These are phyloP conservation scores for Eristalis pertinax DNA, from an alignment of 2,888 invertebrate genomes.

Conservation along the genomic window DNA sequence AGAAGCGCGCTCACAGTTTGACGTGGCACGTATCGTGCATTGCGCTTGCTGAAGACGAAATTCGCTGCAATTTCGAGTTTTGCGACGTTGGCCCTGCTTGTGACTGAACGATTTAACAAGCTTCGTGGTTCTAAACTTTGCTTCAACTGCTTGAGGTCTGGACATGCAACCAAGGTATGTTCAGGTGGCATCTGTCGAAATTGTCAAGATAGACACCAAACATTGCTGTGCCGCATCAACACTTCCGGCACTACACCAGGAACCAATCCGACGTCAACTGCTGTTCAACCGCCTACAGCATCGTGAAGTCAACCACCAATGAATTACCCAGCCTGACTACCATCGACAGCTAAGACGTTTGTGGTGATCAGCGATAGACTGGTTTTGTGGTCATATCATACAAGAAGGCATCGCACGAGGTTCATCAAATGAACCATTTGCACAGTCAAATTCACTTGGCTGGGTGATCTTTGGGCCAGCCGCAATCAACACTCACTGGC, in stretches of 20 bases:
- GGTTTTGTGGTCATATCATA: slow-evolving; percentile 7
- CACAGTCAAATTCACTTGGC: too few species aligned
- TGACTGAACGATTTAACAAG: not conserved
- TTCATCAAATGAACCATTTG: too few species aligned
- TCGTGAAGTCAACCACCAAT: too few species aligned
- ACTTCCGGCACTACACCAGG: too few species aligned
- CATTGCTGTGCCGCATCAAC: not conserved
- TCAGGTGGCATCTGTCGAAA: not conserved
- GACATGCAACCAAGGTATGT: not conserved
- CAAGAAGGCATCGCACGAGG: too few species aligned
- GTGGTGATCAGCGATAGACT: not conserved
- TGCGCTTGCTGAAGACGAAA: slow-evolving; percentile 24
- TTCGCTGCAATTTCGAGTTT: slow-evolving; percentile 39
- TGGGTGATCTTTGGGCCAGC: slow-evolving; percentile 14
- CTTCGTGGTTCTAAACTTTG: not conserved
- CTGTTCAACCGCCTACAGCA: too few species aligned
- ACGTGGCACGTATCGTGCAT: too few species aligned
- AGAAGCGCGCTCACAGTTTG: too few species aligned
- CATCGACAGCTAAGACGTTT: slow-evolving; percentile 3
- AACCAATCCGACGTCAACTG: too few species aligned
- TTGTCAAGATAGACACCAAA: not conserved
- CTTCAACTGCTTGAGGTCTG: slow-evolving; percentile 4
- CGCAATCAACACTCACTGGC: not conserved
- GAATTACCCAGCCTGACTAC: too few species aligned
- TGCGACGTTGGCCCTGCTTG: slow-evolving; percentile 12